These are phyloP conservation scores for Macrosiphum euphorbiae DNA, from an alignment of 2,888 invertebrate genomes.

Conservation along the genomic window DNA sequence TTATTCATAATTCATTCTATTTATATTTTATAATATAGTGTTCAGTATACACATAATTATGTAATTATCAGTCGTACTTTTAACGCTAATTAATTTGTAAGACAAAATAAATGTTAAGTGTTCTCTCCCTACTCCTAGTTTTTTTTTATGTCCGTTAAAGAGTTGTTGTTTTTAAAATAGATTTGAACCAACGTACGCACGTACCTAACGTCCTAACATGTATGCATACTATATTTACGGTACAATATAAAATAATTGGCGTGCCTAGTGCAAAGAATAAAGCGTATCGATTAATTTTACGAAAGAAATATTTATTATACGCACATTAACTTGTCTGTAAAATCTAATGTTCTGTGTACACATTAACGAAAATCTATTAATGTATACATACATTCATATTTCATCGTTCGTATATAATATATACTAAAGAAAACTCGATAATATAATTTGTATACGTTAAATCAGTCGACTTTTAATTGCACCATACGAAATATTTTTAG, in stretches of 20 bases:
- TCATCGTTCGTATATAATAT: neutral
- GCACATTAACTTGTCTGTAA: neutral
- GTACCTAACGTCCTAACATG: neutral
- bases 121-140: neutral
- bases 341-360: neutral
- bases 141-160: neutral
- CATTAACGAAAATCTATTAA: conserved; percentile 10
- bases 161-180: neutral
- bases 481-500: neutral
- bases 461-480: neutral
- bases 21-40: neutral
- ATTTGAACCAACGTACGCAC: neutral
- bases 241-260: neutral
- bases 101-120: neutral
- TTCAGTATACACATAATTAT: neutral
- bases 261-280: neutral
- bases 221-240: neutral
- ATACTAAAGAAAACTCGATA: neutral
- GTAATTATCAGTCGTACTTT: neutral
- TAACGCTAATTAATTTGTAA: conserved; percentile 3
- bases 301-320: neutral
- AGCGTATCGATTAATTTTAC: neutral
- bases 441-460: conserved; percentile 26
- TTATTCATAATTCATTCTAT: neutral
- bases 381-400: neutral